Base-by-base conservation (phyloP, 2,797 vertebrate species). In the Halcyon badia region DNA sequence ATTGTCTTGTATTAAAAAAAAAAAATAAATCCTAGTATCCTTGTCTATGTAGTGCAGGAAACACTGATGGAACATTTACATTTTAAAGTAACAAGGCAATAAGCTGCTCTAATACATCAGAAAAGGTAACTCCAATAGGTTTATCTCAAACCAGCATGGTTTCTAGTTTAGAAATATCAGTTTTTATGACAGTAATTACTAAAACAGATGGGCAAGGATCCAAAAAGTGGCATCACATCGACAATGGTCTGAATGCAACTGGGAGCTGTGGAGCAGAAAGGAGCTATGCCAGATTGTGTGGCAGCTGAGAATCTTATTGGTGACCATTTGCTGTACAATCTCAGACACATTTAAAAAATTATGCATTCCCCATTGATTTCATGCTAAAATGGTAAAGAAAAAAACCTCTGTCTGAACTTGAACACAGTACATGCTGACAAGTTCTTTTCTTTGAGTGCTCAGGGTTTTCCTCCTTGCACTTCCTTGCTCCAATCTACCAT, bases 181-280 rank as follows among this genome's bases (percentile, higher is more conserved):
- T 97, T 98, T 97, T 90, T 92, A 81, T 83, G 96, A 97, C 91
- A 97, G 93, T 97, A 97, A 98, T 98, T 97, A 98, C 90, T 94
- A 84, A 97, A 98, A 97, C 96, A 98, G 98, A 98, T 97, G 97
- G 97, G 95, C 96, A 96, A 84, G 69, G 49, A 96, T 97, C 96
- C 97, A 97, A 94, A 96, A 94, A 95, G 89, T 46, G 69, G 93
- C 92, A 96, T 95, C 83, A 54, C 89, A 77, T 93, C 46, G 24
- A 97, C 96, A 97, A 83, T 25, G 97, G 94, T 88, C 95, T 83
- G 83, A 94, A 93, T 90, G 82, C 95, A 96, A 90, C 90, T 88
- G 96, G 92, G 97, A 97, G 95, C 91, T 82, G 21, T 56, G 85
- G 97, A 98, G 96, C 93, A 97, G 93, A 96, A 94, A 97, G 94